phyloP scores from a whole-genome alignment of 1,140 invertebrate genomes.

The Battus philenor region DNA sequence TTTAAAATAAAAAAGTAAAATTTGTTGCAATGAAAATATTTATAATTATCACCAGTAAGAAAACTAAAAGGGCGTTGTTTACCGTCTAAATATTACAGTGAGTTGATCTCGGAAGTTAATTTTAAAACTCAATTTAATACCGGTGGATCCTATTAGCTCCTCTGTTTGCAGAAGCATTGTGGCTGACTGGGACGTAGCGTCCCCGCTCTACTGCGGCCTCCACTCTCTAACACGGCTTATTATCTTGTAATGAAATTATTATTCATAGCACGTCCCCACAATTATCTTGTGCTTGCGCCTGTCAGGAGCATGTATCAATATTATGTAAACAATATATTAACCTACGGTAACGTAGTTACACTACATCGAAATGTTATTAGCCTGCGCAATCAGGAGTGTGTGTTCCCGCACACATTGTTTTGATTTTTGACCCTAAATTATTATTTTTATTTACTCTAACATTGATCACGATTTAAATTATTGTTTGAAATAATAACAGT shows the following conservation, averaged over 20 bases:
- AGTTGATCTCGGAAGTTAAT: constrained; percentile 33
- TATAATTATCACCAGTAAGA: too few relatives aligned
- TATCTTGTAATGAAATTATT: constrained; percentile 39
- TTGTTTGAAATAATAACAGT: too few relatives aligned
- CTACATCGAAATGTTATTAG: constrained; percentile 15
- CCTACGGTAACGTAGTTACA: constrained; percentile 15
- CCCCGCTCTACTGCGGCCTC: constrained; percentile 6
- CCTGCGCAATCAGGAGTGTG: neutral
- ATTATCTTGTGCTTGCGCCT: constrained; percentile 29
- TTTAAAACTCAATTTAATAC: constrained; percentile 36
- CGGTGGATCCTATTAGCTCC: constrained; percentile 29
- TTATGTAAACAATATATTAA: constrained; percentile 23
- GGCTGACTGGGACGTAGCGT: constrained; percentile 16
- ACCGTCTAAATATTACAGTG: constrained; percentile 20
- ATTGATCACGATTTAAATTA: too few relatives aligned
- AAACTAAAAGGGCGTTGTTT: too few relatives aligned
- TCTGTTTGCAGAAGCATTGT: constrained; percentile 33
- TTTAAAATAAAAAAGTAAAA: too few relatives aligned
- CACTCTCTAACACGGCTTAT: constrained; percentile 25
- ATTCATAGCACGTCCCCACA: constrained; percentile 41
- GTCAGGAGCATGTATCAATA: constrained; percentile 23
- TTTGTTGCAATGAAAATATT: too few relatives aligned
- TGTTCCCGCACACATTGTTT: too few relatives aligned
- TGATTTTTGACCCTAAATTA: too few relatives aligned
- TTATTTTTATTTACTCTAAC: too few relatives aligned